These are phyloP conservation scores for Haliclystus octoradiatus DNA, from an alignment of 30 jellyfish, hydroid and myxozoan species.

Conservation along the genomic window DNA sequence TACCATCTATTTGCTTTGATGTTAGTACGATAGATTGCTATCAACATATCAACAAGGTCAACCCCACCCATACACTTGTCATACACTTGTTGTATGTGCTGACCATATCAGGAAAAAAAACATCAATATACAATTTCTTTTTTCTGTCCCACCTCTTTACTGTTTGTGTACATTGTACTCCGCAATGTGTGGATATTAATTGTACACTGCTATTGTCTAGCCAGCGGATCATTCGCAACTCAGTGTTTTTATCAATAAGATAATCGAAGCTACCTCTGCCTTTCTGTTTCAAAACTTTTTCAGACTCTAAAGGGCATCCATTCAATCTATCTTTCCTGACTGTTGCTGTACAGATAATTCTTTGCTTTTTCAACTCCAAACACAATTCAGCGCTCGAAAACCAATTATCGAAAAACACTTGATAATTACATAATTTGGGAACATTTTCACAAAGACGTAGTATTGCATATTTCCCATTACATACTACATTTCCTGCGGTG, in stretches of 20 bases:
- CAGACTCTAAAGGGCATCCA: conserved; percentile 46
- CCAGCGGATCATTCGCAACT: conserved; percentile 38
- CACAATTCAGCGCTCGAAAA: conserved; percentile 36
- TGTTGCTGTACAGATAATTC: conserved; percentile 48
- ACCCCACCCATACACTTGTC: conserved; percentile 70
- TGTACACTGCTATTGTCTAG: conserved; percentile 39
- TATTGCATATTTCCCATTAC: too few species aligned
- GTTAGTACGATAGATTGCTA: conserved; percentile 34
- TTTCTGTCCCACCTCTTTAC: conserved; percentile 14
- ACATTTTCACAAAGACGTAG: conserved; percentile 48
- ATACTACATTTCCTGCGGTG: conserved; percentile 13
- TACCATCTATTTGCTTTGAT: conserved; percentile 44
- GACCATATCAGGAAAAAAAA: conserved; percentile 24
- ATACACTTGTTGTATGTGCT: conserved; percentile 25
- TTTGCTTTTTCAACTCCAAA: conserved; percentile 28
- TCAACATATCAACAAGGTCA: conserved; percentile 48
- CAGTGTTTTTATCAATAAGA: conserved; percentile 34
- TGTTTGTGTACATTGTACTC: conserved; percentile 27
- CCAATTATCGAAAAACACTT: conserved; percentile 66
- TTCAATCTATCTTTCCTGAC: conserved; percentile 32
- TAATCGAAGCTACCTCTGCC: conserved; percentile 45
- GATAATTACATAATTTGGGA: conserved; percentile 18
- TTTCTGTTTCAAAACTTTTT: conserved; percentile 24
- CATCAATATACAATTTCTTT: not conserved
- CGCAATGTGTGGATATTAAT: conserved; percentile 26